Evolutionary conservation across 2,113 vertebrate genomes (phyloP).

Genomic region (Oreochromis spilurus): DNA sequence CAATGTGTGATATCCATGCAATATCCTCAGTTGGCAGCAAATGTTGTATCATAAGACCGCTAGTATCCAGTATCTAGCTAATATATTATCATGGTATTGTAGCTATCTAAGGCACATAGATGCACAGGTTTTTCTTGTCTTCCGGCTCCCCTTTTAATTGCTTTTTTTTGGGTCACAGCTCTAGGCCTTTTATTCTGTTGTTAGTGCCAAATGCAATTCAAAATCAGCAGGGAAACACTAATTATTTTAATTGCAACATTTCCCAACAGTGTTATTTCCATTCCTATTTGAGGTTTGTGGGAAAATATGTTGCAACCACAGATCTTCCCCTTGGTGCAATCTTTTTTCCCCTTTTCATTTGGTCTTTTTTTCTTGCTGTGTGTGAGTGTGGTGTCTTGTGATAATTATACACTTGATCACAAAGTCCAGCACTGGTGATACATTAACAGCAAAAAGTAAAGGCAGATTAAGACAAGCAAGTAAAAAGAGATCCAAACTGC

Average conservation of each 20-base stretch:
- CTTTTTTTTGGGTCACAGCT: background rate
- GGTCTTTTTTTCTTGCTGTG: background rate
- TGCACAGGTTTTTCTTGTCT: background rate
- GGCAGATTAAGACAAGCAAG: background rate
- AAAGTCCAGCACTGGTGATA: background rate
- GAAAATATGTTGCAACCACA: background rate
- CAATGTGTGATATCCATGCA: background rate
- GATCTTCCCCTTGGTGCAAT: background rate
- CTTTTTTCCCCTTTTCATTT: background rate
- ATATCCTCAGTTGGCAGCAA: background rate
- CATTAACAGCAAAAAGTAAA: background rate
- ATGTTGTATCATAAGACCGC: background rate
- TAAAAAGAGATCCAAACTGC: background rate
- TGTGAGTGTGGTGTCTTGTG: background rate
- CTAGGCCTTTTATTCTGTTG: background rate
- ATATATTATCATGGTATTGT: background rate
- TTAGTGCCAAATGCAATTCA: background rate
- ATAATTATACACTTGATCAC: background rate
- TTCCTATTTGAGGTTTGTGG: background rate
- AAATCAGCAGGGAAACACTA: background rate
- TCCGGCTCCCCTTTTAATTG: background rate
- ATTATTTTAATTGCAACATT: background rate
- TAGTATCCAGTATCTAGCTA: background rate
- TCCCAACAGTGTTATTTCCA: background rate
- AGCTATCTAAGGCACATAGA: background rate